Conservation (phyloP, 2,797 vertebrate genomes). For the Artibeus jamaicensis region DNA sequence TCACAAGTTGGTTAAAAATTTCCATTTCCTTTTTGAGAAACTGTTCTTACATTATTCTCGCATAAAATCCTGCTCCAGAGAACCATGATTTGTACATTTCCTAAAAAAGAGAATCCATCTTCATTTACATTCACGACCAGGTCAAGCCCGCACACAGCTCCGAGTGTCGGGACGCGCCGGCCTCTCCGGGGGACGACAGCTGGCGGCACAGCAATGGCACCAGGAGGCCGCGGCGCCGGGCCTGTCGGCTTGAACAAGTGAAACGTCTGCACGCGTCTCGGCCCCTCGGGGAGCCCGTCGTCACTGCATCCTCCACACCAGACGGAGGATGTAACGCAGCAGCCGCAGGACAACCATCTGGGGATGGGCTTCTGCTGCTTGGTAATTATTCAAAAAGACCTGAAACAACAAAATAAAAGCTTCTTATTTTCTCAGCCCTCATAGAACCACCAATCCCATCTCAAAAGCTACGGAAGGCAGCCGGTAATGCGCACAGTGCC, state of each 20-base stretch:
- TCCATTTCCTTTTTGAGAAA: constrained; percentile 67
- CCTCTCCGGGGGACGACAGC: not conserved
- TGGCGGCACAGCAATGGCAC: not conserved
- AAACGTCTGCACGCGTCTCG: constrained; percentile 35
- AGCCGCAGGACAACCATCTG: constrained; percentile 82
- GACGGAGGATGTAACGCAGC: constrained; percentile 82
- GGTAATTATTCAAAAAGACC: constrained; percentile 79
- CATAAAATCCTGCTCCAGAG: constrained; percentile 50
- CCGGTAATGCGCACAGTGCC: too few relatives aligned
- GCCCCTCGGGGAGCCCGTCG: accelerated
- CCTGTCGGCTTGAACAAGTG: not conserved
- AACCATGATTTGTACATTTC: constrained; percentile 16
- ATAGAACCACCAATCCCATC: not conserved
- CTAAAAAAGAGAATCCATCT: not conserved
- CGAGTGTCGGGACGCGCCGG: not conserved
- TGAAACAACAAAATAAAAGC: constrained; percentile 49
- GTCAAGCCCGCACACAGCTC: not conserved
- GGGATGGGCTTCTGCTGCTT: constrained; percentile 69
- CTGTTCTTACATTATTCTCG: constrained; percentile 68
- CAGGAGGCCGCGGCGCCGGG: not conserved
- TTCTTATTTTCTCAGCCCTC: not conserved
- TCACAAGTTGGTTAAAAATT: constrained; percentile 67
- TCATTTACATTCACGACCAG: constrained; percentile 65
- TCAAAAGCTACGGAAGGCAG: accelerated
- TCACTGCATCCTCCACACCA: constrained; percentile 86